Evolutionary conservation across 2,888 invertebrate species (phyloP), one percentile per base, ranked within the genome.

Genomic region (Epinotia bilunana): DNA sequence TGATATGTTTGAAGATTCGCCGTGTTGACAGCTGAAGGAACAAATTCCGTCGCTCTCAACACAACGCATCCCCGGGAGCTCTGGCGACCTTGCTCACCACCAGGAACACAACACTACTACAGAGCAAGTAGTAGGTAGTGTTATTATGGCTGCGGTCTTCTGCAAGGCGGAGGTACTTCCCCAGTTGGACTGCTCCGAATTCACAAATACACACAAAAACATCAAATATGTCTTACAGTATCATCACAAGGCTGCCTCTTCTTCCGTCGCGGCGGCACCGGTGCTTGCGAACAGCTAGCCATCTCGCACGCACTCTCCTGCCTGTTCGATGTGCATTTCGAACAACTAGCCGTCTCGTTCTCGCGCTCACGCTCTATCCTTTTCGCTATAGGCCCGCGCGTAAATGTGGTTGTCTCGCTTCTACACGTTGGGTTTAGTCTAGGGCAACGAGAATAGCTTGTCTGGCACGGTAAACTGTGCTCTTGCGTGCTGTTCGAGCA

Each of bases 191-290:
- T n/a, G n/a, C n/a, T n/a, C n/a, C n/a, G n/a, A n/a, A 46, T 46
- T 55, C 55, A 60, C 12, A 60, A 60, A 23, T 4, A 12, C 1
- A 18, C 57, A 20, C 20, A 4, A 39, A 39, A 39, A 12, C 62
- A 64, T 18, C 57, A 18, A 11, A 18, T 39, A 13, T 7, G 33
- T 78, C 82, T 82, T 73, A 90, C 89, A 61, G 76, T 79, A 57
- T 83, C 80, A 6, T 73, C 74, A 57, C 80, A 78, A 72, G 79
- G 18, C 67, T 33, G 46, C 72, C 83, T 87, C 78, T 87, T 88
- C 77, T 80, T 83, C 20, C 88, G 81, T 11, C 80, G 81, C 11
- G 88, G 88, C 16, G 88, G 88, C 20, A 82, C 83, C 6, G 90
- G 87, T 61, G 86, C 83, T 7, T 85, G 76, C 7, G 87, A 84